Evolutionary conservation across 2,888 invertebrate species (phyloP).

Genomic region (Drosophila formosana): DNA sequence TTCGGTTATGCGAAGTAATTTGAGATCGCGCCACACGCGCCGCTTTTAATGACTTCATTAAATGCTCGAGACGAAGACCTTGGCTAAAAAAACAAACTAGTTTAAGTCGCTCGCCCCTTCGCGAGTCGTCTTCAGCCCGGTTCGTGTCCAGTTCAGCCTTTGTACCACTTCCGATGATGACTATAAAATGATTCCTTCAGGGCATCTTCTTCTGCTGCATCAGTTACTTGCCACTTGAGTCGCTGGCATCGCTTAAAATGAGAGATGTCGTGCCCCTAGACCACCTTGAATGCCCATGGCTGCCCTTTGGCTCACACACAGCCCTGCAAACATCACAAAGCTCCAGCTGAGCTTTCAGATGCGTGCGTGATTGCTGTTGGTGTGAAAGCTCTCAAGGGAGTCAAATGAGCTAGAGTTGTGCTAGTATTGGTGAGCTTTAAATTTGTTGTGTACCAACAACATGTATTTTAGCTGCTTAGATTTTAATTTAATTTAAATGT

Average conservation of each 20-base stretch:
- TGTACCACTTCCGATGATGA: conserved; percentile 74
- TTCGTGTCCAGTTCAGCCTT: conserved; percentile 31
- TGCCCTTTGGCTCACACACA: conserved; percentile 18
- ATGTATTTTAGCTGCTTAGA: too few species aligned
- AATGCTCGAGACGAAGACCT: conserved; percentile 58
- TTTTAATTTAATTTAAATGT: too few species aligned
- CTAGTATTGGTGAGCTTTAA: background rate
- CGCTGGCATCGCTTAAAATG: conserved; percentile 34
- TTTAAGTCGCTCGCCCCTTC: conserved; percentile 11
- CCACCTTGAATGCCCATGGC: conserved; percentile 46
- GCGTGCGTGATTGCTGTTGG: background rate
- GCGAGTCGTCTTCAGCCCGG: background rate
- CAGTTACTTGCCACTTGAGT: conserved; percentile 21
- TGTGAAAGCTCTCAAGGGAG: background rate
- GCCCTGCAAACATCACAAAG: background rate
- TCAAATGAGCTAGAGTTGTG: background rate
- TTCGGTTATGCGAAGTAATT: conserved; percentile 83
- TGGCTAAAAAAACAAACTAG: conserved; percentile 17
- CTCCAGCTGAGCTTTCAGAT: background rate
- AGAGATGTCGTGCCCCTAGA: conserved; percentile 45
- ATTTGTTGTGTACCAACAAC: too few species aligned
- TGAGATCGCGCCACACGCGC: conserved; percentile 84
- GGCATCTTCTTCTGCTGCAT: conserved; percentile 43
- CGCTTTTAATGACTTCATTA: conserved; percentile 84
- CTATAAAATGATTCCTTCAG: conserved; percentile 76